Conservation (phyloP, 2,888 invertebrate genomes). For the Tetranychus piercei region DNA sequence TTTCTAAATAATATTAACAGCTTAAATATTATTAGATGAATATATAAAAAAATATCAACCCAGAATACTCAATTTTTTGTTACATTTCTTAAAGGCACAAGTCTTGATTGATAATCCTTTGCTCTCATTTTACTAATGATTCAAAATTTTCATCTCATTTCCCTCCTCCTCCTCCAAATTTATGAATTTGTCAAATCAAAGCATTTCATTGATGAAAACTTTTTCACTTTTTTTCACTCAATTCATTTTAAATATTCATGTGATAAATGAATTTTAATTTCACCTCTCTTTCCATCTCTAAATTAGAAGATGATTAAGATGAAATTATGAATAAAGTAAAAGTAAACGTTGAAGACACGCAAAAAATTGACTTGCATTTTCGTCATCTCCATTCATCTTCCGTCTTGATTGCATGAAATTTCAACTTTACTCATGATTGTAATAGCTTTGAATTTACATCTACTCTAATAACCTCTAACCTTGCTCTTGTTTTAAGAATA, state of each 20-base stretch:
- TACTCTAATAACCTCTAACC: background rate
- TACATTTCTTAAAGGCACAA: background rate
- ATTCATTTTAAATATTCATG: no score
- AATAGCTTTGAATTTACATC: no score
- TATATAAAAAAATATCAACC: background rate
- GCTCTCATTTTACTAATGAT: background rate
- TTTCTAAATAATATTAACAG: background rate
- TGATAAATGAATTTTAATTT: no score
- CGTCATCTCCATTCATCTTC: no score
- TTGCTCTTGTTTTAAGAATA: background rate
- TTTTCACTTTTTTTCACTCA: no score
- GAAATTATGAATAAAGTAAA: no score
- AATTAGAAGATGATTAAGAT: no score
- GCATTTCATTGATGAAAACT: background rate
- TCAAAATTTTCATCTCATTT: background rate
- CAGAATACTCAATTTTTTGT: background rate
- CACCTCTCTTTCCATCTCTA: no score
- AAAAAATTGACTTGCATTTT: no score
- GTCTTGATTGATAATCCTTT: slow-evolving; percentile 1
- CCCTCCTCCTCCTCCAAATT: background rate
- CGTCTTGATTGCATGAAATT: no score
- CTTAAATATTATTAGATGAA: background rate
- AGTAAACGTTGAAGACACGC: no score
- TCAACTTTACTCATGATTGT: no score
- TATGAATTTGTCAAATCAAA: background rate